Conservation (phyloP, 2,797 vertebrate genomes). For the Sarcoramphus papa region DNA sequence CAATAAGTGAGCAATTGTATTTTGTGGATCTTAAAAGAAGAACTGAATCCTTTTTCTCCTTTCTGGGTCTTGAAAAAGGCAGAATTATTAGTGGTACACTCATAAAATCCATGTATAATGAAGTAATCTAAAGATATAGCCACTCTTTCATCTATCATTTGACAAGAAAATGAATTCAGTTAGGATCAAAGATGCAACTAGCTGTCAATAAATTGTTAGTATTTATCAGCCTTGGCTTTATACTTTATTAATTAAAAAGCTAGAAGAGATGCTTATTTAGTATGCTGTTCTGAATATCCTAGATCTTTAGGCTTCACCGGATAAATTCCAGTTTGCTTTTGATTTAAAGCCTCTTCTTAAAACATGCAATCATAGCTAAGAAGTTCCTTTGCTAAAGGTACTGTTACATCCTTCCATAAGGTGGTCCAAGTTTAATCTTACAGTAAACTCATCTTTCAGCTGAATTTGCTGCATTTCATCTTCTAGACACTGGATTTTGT, state of each 20-base stretch:
- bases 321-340: background rate
- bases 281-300: background rate
- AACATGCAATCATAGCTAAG: background rate
- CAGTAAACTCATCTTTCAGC: background rate
- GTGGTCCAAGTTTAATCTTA: background rate
- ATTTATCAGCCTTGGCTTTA: background rate
- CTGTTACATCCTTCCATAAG: background rate
- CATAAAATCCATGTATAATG: background rate
- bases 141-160: background rate
- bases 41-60: background rate
- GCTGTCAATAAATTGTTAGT: background rate
- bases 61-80: background rate
- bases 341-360: background rate
- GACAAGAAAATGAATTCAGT: conserved; percentile 7
- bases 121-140: background rate
- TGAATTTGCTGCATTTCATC: background rate
- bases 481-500: background rate
- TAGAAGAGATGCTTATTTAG: background rate
- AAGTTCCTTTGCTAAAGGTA: background rate
- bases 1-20: background rate
- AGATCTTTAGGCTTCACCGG: background rate
- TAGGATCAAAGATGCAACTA: background rate
- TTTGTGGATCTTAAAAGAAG: background rate
- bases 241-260: background rate
- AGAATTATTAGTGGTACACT: background rate